Evolutionary conservation across 1,140 invertebrate species (phyloP), one percentile per base, ranked within the genome.

Genomic region (Elymnias hypermnestra): DNA sequence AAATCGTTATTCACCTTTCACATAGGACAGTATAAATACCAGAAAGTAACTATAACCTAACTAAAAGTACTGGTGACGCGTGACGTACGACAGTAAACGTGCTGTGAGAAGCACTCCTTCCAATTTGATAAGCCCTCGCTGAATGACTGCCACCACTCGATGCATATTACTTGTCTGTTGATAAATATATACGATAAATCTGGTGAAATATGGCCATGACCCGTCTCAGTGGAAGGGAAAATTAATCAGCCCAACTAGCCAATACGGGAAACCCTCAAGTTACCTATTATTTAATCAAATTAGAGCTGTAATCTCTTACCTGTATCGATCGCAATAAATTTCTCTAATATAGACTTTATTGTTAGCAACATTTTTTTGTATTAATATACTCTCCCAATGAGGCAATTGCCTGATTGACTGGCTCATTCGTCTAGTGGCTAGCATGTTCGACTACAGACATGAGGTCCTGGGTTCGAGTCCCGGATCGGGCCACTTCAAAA

Each of bases 51-150:
- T n/a, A n/a, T n/a, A n/a, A n/a, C n/a, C n/a, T n/a, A n/a, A 17
- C 23, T 22, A 8, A 22, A 46, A 53, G 43, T 38, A 40, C 25
- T 29, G 36, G 12, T 15, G 23, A 42, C 42, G 54, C 60, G 58
- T 69, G 65, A 40, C 50, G 18, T 31, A 21, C 44, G 52, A 53
- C 52, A 42, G 53, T 68, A 57, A 68, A 41, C 52, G 22, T 47
- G 41, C 23, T 46, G 47, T 61, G 42, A 62, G 47, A 53, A 53
- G 47, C 53, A 60, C 53, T 53, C 51, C 45, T 57, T 65, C 33
- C 41, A 48, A 62, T 64, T 68, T 62, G 64, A 62, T 56, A 51
- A 36, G 19, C 19, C 33, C 31, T 31, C 37, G 21, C 14, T 14
- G 22, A 48, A 48, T 45, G 21, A 36, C 46, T 36, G 36, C 49